These are phyloP conservation scores for Benitochromis conjunctus DNA, from an alignment of 2,113 vertebrate genomes.

Conservation along the genomic window DNA sequence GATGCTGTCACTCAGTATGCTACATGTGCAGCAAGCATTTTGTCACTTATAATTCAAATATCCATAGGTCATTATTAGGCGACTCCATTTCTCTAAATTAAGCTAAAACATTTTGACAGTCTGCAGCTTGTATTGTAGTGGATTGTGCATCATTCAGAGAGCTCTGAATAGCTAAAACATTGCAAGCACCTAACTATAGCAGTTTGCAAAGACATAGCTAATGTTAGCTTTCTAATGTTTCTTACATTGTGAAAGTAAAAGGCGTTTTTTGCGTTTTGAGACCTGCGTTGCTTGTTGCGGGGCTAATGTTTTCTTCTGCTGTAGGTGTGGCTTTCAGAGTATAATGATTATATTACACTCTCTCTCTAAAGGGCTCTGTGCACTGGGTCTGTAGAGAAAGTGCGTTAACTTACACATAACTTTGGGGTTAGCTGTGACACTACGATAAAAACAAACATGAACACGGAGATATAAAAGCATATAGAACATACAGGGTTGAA, in stretches of 20 bases:
- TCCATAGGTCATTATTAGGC: neutral
- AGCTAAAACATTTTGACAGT: neutral
- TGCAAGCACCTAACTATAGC: neutral
- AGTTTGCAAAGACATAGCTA: neutral
- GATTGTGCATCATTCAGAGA: neutral
- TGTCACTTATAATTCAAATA: neutral
- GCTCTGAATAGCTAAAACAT: neutral
- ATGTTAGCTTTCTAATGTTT: neutral
- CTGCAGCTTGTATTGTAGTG: neutral
- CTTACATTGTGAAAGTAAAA: neutral
- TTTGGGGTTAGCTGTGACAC: neutral
- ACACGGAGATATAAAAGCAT: neutral
- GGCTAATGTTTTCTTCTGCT: neutral
- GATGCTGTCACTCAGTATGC: neutral
- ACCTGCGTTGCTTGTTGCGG: rapidly evolving
- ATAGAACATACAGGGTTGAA: neutral
- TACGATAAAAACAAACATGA: neutral
- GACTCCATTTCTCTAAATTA: neutral
- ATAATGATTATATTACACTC: neutral
- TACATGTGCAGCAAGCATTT: neutral
- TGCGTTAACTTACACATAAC: neutral
- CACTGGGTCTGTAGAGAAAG: neutral
- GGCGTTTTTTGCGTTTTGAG: neutral
- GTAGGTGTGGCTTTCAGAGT: neutral
- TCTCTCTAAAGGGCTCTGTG: neutral